Conservation (phyloP, 2,797 vertebrate genomes). For the Podargus strigoides region DNA sequence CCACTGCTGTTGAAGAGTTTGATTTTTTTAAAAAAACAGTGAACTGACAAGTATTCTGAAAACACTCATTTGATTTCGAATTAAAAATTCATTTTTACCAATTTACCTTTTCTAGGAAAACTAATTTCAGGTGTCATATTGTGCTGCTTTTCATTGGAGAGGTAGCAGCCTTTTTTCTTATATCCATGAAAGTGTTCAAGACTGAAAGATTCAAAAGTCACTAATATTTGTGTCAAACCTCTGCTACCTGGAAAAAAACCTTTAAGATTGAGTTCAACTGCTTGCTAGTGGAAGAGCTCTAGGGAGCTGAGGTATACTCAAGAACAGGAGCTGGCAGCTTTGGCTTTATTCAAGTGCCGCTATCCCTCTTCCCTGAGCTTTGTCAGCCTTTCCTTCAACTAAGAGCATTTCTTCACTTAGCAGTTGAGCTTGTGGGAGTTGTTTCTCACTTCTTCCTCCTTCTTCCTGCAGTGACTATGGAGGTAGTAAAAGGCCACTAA, state of each 20-base stretch:
- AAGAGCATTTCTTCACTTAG: neutral
- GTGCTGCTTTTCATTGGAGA: neutral
- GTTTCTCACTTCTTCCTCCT: neutral
- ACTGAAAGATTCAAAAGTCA: neutral
- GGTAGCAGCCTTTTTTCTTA: neutral
- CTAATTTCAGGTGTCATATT: neutral
- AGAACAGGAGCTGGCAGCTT: neutral
- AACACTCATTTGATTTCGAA: neutral
- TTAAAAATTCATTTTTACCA: neutral
- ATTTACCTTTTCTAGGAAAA: neutral
- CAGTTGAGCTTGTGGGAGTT: neutral
- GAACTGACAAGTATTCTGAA: neutral
- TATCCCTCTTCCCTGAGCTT: neutral
- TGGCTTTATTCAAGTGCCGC: neutral
- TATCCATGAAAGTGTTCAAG: neutral
- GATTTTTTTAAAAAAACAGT: neutral
- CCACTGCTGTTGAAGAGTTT: neutral
- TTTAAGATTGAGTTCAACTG: neutral
- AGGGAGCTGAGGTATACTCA: fast-evolving
- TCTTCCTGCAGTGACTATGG: neutral
- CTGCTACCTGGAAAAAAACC: neutral
- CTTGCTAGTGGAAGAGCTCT: neutral
- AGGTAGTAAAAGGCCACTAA: neutral
- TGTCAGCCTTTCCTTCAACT: neutral
- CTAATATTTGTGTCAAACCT: neutral